Base-by-base conservation (phyloP, 2,113 vertebrate species). In the Phalacrocorax aristotelis region DNA sequence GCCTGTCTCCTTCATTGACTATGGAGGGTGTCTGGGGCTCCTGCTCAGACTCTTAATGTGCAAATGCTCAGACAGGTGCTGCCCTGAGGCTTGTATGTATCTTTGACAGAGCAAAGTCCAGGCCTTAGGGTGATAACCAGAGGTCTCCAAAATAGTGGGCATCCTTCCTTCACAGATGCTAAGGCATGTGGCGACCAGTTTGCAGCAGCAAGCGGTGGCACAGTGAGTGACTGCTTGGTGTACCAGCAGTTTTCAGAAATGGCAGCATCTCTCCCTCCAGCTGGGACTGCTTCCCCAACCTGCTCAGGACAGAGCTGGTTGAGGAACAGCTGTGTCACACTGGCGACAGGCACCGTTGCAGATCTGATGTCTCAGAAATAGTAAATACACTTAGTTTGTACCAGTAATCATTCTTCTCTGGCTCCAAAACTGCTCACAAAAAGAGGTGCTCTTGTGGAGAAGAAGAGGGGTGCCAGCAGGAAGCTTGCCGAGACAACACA, bases 401-500 rank as follows among this genome's bases (percentile, higher is more conserved):
- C 30, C 21, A 34, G 20, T 19, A 57, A 68, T 49, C 2, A 0
- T 48, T 92, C 48, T 74, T 29, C 14, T 49, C 15, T 61, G 74
- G 21, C 79, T 93, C 75, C 4, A 13, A 7, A 34, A 12, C 27
- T 10, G 14, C 15, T 85, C 82, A 25, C 29, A n/a, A 51, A n/a
- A 46, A 81, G 86, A 89, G 51, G 44, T 87, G 61, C 13, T 89
- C 30, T 70, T 7, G 14, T 13, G 34, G 52, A 38, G 55, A 61
- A 82, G 61, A 79, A 89, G 46, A 90, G 34, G 23, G 42, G 25
- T 97, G 89, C 94, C 91, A 82, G 61, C 62, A 74, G 91, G 66
- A 92, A 94, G 40, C 91, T 94, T 81, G 49, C 70, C 93, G 97
- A 97, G 88, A 78, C 78, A 94, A 71, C 85, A 36, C 85, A 95